Conservation (phyloP, 2,888 invertebrate species). For the Apamea monoglypha region DNA sequence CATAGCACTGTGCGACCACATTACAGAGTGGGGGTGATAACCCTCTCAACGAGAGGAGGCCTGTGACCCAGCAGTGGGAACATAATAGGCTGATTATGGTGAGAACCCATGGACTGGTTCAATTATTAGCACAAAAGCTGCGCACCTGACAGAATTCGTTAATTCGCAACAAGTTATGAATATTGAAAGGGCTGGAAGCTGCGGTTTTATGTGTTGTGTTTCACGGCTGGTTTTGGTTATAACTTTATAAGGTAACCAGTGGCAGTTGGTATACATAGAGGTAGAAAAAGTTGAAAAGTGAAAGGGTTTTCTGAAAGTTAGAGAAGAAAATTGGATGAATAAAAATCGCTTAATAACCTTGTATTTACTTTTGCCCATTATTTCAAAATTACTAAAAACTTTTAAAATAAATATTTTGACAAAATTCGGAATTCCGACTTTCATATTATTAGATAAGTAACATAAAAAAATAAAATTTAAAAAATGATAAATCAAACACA, state of each 20-base stretch:
- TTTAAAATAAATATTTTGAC: not conserved
- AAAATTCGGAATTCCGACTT: not conserved
- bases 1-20: conserved; percentile 29
- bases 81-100: too few species aligned
- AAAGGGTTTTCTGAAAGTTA: not conserved
- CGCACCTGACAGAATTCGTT: conserved; percentile 68
- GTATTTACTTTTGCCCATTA: not conserved
- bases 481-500: not conserved
- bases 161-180: conserved; percentile 67
- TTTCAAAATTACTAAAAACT: not conserved
- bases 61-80: too few species aligned
- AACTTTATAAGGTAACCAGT: not conserved
- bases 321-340: too few species aligned
- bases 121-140: conserved; percentile 44
- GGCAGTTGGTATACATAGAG: not conserved
- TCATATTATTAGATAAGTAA: not conserved
- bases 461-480: not conserved
- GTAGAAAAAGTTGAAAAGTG: not conserved
- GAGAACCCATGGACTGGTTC: conserved; percentile 6
- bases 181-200: conserved; percentile 49
- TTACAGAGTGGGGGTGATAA: not conserved
- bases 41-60: not conserved
- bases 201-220: conserved; percentile 40
- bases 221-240: conserved; percentile 1
- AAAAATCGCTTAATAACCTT: not conserved